These are phyloP conservation scores for Abrostola triplasia DNA, from an alignment of 2,888 invertebrate species.

Conservation along the genomic window DNA sequence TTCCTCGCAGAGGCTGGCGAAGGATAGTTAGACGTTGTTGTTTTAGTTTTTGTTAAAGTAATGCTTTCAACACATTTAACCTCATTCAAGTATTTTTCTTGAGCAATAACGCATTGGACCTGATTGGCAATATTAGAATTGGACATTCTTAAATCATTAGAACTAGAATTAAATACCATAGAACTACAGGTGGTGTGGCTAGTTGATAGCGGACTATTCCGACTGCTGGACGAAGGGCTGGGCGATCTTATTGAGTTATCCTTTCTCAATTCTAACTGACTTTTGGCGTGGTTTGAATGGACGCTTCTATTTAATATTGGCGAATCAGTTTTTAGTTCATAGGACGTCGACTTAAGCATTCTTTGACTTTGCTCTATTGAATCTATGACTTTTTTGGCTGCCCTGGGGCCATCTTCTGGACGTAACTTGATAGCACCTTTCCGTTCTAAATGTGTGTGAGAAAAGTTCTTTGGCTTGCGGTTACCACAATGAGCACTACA, in stretches of 20 bases:
- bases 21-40: slow-evolving; percentile 69
- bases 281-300: slow-evolving; percentile 75
- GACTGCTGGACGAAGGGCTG: slow-evolving; percentile 84
- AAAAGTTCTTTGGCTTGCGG: slow-evolving; percentile 77
- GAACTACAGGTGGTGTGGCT: slow-evolving; percentile 87
- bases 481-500: slow-evolving; percentile 82
- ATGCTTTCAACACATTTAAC: slow-evolving; percentile 85
- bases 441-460: slow-evolving; percentile 76
- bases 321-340: slow-evolving; percentile 83
- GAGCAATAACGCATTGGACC: slow-evolving; percentile 86
- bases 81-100: slow-evolving; percentile 86
- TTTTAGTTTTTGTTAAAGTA: slow-evolving; percentile 79
- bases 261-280: slow-evolving; percentile 81
- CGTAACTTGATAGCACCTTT: slow-evolving; percentile 85
- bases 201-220: slow-evolving; percentile 85
- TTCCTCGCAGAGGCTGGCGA: slow-evolving; percentile 79
- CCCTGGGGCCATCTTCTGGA: slow-evolving; percentile 84
- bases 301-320: slow-evolving; percentile 76
- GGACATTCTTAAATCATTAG: slow-evolving; percentile 84
- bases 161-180: slow-evolving; percentile 87
- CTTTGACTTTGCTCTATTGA: slow-evolving; percentile 85
- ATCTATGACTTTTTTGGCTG: slow-evolving; percentile 83
- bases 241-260: slow-evolving; percentile 81
- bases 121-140: slow-evolving; percentile 84
- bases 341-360: slow-evolving; percentile 85